phyloP scores from a whole-genome alignment of 2,888 invertebrate genomes.

The Epicampocera succincta region DNA sequence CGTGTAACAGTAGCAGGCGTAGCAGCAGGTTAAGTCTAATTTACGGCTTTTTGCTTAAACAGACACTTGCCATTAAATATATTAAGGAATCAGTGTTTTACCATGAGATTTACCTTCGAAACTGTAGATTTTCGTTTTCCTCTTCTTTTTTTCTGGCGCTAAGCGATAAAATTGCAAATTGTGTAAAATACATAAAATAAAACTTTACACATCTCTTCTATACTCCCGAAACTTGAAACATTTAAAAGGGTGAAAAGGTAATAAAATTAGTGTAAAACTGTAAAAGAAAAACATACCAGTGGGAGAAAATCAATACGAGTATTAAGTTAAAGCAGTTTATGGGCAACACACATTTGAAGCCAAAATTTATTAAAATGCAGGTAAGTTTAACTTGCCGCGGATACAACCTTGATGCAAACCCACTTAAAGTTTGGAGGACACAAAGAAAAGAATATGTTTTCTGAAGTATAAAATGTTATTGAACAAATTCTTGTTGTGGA shows the following conservation, averaged over 20 bases:
- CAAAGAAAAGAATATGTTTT: too few species aligned
- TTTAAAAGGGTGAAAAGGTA: conserved; percentile 34
- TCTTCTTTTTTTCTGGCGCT: background rate
- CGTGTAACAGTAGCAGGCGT: conserved; percentile 1
- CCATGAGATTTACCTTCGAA: conserved; percentile 50
- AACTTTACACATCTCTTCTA: conserved; percentile 32
- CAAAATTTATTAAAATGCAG: too few species aligned
- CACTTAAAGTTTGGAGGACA: too few species aligned
- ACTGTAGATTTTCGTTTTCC: conserved; percentile 38
- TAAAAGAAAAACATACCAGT: background rate
- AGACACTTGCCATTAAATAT: conserved; percentile 53
- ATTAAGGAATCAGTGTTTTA: conserved; percentile 23
- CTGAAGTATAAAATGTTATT: too few species aligned
- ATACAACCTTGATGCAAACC: too few species aligned
- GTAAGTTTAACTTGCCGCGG: too few species aligned
- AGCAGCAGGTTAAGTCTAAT: conserved; percentile 68
- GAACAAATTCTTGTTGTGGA: too few species aligned
- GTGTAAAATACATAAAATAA: conserved; percentile 33
- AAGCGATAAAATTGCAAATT: conserved; percentile 50
- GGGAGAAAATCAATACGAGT: conserved; percentile 55
- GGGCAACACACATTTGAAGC: background rate
- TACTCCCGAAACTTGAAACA: background rate
- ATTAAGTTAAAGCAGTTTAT: background rate
- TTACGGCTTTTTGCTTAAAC: conserved; percentile 70
- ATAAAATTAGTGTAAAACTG: conserved; percentile 38